Evolutionary conservation across 2,113 vertebrate genomes (phyloP).

Genomic region (Antennarius striatus): DNA sequence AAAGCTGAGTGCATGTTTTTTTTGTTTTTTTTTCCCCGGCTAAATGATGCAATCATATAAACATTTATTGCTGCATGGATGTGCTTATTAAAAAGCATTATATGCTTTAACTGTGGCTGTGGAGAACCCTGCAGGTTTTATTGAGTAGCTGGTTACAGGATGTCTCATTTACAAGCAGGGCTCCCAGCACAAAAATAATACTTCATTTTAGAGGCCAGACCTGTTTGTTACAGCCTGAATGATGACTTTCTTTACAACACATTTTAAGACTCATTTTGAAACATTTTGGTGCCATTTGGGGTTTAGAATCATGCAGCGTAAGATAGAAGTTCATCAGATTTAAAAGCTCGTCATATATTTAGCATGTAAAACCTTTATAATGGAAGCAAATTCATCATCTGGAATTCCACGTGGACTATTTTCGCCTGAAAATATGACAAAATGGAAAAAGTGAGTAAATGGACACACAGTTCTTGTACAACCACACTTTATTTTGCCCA

Average conservation of each 20-base stretch:
- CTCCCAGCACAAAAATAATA: conserved; percentile 53
- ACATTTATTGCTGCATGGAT: conserved; percentile 55
- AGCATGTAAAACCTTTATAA: neutral
- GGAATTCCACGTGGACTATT: too few relatives aligned
- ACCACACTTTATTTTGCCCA: too few relatives aligned
- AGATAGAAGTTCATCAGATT: neutral
- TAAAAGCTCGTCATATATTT: neutral
- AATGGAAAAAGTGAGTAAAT: too few relatives aligned
- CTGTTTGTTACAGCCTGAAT: neutral
- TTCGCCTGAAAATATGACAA: too few relatives aligned
- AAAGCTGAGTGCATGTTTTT: conserved; percentile 13
- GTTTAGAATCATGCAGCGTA: neutral
- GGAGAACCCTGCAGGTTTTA: conserved; percentile 55
- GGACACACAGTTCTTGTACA: too few relatives aligned
- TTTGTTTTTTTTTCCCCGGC: conserved; percentile 17
- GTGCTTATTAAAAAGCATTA: conserved; percentile 66
- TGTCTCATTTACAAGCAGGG: conserved; percentile 61
- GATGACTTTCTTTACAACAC: conserved; percentile 4
- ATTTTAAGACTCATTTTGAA: neutral
- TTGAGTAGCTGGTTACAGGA: conserved; percentile 48
- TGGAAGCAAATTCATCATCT: neutral
- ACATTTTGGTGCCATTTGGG: too few relatives aligned
- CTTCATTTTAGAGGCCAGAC: conserved; percentile 38
- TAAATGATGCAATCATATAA: conserved; percentile 56
- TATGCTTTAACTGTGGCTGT: conserved; percentile 58